Evolutionary conservation across 2,113 vertebrate genomes (phyloP).

Genomic region (Pandion haliaetus): DNA sequence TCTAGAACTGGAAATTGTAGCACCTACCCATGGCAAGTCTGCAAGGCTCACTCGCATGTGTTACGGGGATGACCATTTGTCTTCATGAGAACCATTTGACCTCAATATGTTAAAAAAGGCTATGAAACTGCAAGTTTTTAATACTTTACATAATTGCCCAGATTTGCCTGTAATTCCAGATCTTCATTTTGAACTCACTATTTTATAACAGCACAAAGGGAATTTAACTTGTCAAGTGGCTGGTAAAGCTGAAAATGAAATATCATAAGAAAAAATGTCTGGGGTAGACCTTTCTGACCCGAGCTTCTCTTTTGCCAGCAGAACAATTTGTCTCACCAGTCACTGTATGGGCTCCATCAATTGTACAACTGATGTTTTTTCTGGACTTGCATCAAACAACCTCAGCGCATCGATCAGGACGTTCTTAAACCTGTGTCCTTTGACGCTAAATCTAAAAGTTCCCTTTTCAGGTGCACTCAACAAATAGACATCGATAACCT

Average conservation of each 20-base stretch:
- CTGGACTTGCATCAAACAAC: slow-evolving; percentile 70
- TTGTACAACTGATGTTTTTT: slow-evolving; percentile 67
- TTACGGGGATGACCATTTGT: background rate
- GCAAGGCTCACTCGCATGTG: background rate
- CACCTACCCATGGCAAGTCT: background rate
- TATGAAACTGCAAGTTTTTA: slow-evolving; percentile 42
- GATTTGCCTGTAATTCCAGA: slow-evolving; percentile 30
- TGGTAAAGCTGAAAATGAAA: slow-evolving; percentile 72
- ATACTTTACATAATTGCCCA: slow-evolving; percentile 55
- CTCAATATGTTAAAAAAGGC: slow-evolving; percentile 11
- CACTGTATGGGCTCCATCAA: slow-evolving; percentile 64
- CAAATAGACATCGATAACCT: slow-evolving; percentile 69
- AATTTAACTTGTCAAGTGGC: slow-evolving; percentile 66
- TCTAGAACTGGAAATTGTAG: background rate
- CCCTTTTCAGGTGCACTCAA: slow-evolving; percentile 58
- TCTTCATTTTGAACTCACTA: slow-evolving; percentile 61
- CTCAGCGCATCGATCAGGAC: slow-evolving; percentile 66
- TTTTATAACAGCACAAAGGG: slow-evolving; percentile 64
- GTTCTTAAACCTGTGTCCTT: slow-evolving; percentile 71
- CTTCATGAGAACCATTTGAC: slow-evolving; percentile 27
- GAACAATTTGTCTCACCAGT: slow-evolving; percentile 73
- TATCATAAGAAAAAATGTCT: slow-evolving; percentile 71
- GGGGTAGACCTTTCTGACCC: slow-evolving; percentile 67
- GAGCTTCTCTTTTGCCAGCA: slow-evolving; percentile 56
- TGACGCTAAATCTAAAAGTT: slow-evolving; percentile 68